Evolutionary conservation across 2,888 invertebrate genomes (phyloP).

Genomic region (Mayetiola destructor): DNA sequence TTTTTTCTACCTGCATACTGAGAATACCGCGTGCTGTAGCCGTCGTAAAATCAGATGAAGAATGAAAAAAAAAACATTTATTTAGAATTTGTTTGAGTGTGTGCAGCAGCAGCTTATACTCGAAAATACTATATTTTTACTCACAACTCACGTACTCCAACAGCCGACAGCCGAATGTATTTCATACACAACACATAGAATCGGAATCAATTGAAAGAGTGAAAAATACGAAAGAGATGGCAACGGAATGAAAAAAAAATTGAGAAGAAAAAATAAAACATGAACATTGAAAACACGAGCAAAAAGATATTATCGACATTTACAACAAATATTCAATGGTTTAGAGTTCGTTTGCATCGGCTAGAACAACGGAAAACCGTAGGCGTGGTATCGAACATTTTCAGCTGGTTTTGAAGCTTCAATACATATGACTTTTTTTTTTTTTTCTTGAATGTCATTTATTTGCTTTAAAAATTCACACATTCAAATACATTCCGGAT

Average conservation of each 20-base stretch:
- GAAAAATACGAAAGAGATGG: not conserved
- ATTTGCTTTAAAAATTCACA: not conserved
- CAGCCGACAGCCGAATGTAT: too few relatives aligned
- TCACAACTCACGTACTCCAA: too few relatives aligned
- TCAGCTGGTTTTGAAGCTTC: constrained; percentile 13
- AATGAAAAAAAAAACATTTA: too few relatives aligned
- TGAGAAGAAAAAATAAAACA: not conserved
- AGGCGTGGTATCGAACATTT: constrained; percentile 11
- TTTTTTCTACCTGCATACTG: too few relatives aligned
- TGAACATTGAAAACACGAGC: not conserved
- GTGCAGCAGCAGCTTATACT: too few relatives aligned
- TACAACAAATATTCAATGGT: not conserved
- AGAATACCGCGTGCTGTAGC: too few relatives aligned
- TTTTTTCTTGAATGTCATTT: too few relatives aligned
- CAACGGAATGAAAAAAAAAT: not conserved
- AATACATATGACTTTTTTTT: too few relatives aligned
- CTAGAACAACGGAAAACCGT: constrained; percentile 1
- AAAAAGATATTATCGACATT: not conserved
- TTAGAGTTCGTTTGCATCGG: constrained; percentile 10
- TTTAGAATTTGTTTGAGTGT: too few relatives aligned
- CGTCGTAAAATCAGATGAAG: too few relatives aligned
- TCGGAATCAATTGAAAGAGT: not conserved
- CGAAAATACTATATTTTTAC: too few relatives aligned
- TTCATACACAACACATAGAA: not conserved
- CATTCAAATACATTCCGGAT: not conserved